A percentile compares a stretch with the other conserved stretches of the same genome.
phyloP scores from a whole-genome alignment of 23 tunicate genomes.

The Ciona savignyi region DNA sequence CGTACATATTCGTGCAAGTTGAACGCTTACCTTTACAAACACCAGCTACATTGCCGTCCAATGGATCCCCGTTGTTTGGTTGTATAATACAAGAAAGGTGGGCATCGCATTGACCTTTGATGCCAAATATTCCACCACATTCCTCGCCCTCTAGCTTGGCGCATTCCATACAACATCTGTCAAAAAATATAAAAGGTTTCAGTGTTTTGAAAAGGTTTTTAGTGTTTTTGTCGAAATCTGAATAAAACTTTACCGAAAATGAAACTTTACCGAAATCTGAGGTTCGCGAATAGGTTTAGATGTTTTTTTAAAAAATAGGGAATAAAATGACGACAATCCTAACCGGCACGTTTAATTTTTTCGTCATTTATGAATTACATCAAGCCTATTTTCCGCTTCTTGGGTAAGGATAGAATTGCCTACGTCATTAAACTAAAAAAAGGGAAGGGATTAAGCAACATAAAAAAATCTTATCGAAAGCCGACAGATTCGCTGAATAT shows the following conservation, averaged over 20 bases:
- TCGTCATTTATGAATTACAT: too few species aligned
- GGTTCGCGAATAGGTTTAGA: too few species aligned
- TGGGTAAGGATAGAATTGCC: neutral
- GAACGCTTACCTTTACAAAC: constrained; percentile 49
- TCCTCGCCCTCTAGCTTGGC: constrained; percentile 34
- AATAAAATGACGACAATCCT: too few species aligned
- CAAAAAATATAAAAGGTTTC: too few species aligned
- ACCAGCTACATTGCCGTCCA: constrained; percentile 40
- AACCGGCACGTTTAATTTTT: too few species aligned
- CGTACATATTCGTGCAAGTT: neutral
- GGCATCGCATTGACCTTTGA: constrained; percentile 44
- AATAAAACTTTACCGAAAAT: too few species aligned
- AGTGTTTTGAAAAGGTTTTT: too few species aligned
- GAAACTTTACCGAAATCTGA: too few species aligned
- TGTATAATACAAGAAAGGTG: constrained; percentile 47
- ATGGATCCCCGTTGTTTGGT: constrained; percentile 20
- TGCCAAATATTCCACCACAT: constrained; percentile 59
- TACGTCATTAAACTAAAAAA: neutral
- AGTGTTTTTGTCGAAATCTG: too few species aligned
- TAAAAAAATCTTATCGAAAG: neutral
- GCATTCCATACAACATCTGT: constrained; percentile 58
- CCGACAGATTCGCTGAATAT: neutral
- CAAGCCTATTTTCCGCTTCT: neutral
- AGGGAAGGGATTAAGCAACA: neutral
- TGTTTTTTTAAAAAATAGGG: too few species aligned